Base-by-base conservation (phyloP, 2,113 vertebrate genomes). In the Laterallus jamaicensis region DNA sequence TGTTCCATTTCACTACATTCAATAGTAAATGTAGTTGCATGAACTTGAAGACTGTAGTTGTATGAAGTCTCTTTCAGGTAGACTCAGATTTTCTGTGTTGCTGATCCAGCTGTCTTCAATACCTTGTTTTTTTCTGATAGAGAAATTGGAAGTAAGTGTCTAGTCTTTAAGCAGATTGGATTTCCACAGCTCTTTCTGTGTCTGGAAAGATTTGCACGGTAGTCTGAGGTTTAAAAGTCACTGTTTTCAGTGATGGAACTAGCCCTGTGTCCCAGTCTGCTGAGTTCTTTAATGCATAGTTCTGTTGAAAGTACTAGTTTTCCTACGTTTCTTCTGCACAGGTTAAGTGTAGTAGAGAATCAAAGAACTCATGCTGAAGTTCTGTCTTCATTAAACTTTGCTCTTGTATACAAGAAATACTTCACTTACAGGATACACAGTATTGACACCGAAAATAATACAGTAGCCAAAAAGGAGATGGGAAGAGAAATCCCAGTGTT, bases 61-160 rank as follows among this genome's bases (percentile, higher is more conserved):
- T 2, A 1, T 39, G 21, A 76, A 86, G 4, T 70, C 4, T 79
- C 15, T 63, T 68, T 49, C 12, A 52, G 10, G 9, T 39, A 31
- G 69, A 15, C 15, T 12, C 18, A 21, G 11, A 16, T 70, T 89
- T 86, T 83, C 44, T 18, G 9, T 49, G 8, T 55, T 78, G 32
- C 22, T 35, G 32, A 49, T 88, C 29, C 7, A 69, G 3, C 13
- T 62, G 9, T 42, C 17, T 64, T 82, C 70, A 79, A 3, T 52
- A 32, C 10, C 2, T 47, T 37, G 4, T 1, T 2, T 37, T 54
- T 56, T 86, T 21, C 37, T 78, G 29, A 35, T 60, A 9, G 0
- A 1, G 21, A 93, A 90, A 68, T 79, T 5, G 69, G 14, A 82
- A 85, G 18, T 11, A 91, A 73, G 3, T 22, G 12, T 64, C 32